These are phyloP conservation scores for Xanthia togata DNA, from an alignment of 2,888 invertebrate species.

Conservation along the genomic window DNA sequence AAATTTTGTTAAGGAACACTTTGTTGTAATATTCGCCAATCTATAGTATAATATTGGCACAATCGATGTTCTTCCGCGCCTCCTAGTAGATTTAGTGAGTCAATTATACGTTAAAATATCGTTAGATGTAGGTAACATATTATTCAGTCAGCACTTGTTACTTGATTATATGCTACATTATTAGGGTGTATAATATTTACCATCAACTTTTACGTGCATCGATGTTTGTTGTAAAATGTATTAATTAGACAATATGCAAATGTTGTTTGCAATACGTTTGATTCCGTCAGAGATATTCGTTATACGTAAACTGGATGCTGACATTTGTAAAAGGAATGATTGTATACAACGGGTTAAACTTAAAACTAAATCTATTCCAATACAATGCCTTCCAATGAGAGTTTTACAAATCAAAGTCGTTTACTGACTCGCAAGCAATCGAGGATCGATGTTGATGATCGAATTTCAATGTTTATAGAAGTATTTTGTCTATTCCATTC, in stretches of 20 bases:
- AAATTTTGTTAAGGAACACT: slow-evolving; percentile 64
- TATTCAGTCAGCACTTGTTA: slow-evolving; percentile 72
- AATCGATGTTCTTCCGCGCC: slow-evolving; percentile 86
- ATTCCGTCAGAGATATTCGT: slow-evolving; percentile 64
- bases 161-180: slow-evolving; percentile 65
- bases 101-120: slow-evolving; percentile 75
- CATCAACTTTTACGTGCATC: slow-evolving; percentile 59
- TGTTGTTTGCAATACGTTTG: slow-evolving; percentile 56
- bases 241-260: slow-evolving; percentile 63
- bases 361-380: slow-evolving; percentile 46
- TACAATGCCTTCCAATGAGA: slow-evolving; percentile 57
- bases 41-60: slow-evolving; percentile 74
- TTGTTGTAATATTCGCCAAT: slow-evolving; percentile 65
- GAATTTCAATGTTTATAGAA: slow-evolving; percentile 1
- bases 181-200: slow-evolving; percentile 63
- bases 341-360: slow-evolving; percentile 45
- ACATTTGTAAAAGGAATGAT: slow-evolving; percentile 45
- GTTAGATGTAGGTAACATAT: slow-evolving; percentile 68
- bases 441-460: slow-evolving; percentile 28
- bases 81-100: slow-evolving; percentile 78
- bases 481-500: slow-evolving; percentile 30
- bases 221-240: slow-evolving; percentile 63
- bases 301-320: slow-evolving; percentile 66
- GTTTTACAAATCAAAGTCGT: slow-evolving; percentile 47
- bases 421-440: slow-evolving; percentile 34